These are phyloP conservation scores for Rhizoglyphus robini DNA, from an alignment of 1,140 invertebrate species.

Conservation along the genomic window DNA sequence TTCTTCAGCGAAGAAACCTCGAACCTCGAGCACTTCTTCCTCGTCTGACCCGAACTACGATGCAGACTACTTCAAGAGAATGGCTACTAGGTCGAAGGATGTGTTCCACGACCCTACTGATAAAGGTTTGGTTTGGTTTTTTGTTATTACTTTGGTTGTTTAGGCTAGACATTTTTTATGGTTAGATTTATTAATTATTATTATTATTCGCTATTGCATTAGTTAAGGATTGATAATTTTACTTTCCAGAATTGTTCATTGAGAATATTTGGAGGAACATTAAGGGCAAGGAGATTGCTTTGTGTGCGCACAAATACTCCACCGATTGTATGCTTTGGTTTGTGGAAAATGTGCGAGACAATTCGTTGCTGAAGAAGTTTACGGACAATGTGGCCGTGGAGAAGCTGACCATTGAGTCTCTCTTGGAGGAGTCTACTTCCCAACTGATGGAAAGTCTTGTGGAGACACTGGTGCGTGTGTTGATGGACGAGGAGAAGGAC, in stretches of 20 bases:
- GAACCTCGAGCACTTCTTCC: not conserved
- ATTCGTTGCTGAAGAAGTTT: not conserved
- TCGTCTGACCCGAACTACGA: not conserved
- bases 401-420: not conserved
- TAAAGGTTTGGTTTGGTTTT: not conserved
- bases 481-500: not conserved
- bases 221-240: too few relatives aligned
- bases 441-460: constrained; percentile 5
- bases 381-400: not conserved
- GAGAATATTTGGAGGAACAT: constrained; percentile 11
- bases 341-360: constrained; percentile 10
- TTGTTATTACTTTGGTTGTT: not conserved
- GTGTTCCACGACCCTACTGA: constrained; percentile 8
- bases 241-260: constrained; percentile 17
- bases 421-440: constrained; percentile 4
- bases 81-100: not conserved
- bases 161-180: not conserved
- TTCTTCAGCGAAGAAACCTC: not conserved
- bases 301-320: constrained; percentile 10
- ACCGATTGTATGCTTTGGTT: constrained; percentile 18
- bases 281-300: constrained; percentile 16
- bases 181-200: too few relatives aligned
- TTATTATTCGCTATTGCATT: too few relatives aligned
- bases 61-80: not conserved
- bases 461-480: constrained; percentile 15